Evolutionary conservation across 2,113 vertebrate species (phyloP).

Genomic region (Poeciliopsis prolifica): DNA sequence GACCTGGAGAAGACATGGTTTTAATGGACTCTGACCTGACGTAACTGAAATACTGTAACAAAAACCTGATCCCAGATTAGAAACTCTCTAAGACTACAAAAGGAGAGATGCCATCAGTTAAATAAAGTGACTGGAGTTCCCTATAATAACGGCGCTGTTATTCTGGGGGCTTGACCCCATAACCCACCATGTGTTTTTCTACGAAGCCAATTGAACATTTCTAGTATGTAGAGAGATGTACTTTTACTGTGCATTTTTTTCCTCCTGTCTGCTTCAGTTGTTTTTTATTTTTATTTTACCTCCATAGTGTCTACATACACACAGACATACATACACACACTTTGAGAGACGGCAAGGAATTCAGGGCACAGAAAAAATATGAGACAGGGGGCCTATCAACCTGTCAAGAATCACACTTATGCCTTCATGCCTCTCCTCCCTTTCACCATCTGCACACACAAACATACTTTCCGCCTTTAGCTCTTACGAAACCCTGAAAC

Average conservation of each 20-base stretch:
- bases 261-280: conserved; percentile 39
- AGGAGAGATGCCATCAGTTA: conserved; percentile 43
- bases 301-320: not conserved
- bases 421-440: not conserved
- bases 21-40: conserved; percentile 3
- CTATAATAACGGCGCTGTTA: conserved; percentile 17
- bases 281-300: not conserved
- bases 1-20: not conserved
- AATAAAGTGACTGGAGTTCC: conserved; percentile 19
- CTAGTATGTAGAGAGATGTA: conserved; percentile 1
- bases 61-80: conserved; percentile 32
- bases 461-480: not conserved
- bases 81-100: conserved; percentile 30
- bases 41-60: conserved; percentile 1
- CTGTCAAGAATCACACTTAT: not conserved
- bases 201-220: conserved; percentile 27
- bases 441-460: too few relatives aligned
- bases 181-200: conserved; percentile 26
- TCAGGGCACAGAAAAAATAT: conserved; percentile 36
- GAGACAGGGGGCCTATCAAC: conserved; percentile 11
- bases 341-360: conserved; percentile 20
- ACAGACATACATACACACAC: conserved; percentile 19
- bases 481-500: not conserved
- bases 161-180: conserved; percentile 37
- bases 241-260: conserved; percentile 44